Base-by-base conservation (phyloP, 2,797 vertebrate species). In the Sebastes melanostomus region DNA sequence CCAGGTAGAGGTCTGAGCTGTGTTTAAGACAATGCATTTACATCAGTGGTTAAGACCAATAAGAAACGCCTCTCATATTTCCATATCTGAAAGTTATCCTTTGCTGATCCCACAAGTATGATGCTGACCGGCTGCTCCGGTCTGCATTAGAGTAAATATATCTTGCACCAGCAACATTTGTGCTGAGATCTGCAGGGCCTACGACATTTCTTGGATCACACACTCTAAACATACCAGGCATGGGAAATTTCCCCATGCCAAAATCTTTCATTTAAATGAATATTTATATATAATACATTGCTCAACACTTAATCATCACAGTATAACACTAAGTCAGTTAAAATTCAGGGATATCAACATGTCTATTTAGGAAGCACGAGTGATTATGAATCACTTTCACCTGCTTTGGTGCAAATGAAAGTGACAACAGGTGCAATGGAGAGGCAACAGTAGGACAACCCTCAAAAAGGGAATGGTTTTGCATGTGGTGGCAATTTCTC, bases 81-180 rank as follows among this genome's bases (percentile, higher is more conserved):
- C 29, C 20, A 63, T 73, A 50, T 55, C 32, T 79, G n/a, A 76
- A 60, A 76, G 76, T 66, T 25, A 68, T 72, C 24, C 29, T 13
- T 30, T 4, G 22, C 34, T 71, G 36, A 62, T 55, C 25, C 56
- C 20, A 63, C 32, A 62, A 62, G 38, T 24, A 5, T 20, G 16
- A 72, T 60, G 56, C 42, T 66, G 75, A 68, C 73, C 50, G 62
- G 24, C 77, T 71, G 70, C 67, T 75, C 8, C 50, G 25, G 50
- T 55, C 46, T 38, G 52, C 54, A 27, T 66, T 38, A 14, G 34
- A 70, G 46, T 63, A 83, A 74, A 77, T 63, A 71, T 77, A 72
- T 86, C 73, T 58, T 5, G 12, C 32, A 71, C 27, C 50, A 68
- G 62, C 18, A 71, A 80, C 69, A 82, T 67, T 36, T 77, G 72